Base-by-base conservation (phyloP, 2,113 vertebrate species). In the Catharus fuscescens region DNA sequence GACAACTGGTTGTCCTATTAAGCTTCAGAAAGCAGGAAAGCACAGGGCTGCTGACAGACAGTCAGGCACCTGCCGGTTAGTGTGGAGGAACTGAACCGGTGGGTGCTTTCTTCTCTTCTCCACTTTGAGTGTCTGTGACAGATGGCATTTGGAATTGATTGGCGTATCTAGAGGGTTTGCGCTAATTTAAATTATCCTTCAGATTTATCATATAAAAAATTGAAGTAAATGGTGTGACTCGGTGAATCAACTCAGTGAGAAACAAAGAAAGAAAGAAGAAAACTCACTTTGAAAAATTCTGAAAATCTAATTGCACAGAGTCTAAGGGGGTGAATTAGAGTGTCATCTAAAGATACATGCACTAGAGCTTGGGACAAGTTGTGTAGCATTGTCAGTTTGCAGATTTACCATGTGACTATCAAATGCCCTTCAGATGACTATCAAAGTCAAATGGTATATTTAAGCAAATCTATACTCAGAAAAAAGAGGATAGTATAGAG, bases 101-200 rank as follows among this genome's bases (percentile, higher is more conserved):
- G 92, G 79, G 76, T 94, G 67, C 80, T 92, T 88, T 94, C 79
- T 93, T 92, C 82, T 95, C 82, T 95, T 66, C 73, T 89, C 26
- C 60, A n/a, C 80, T 93, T 67, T 31, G 86, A 88, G 34, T 47
- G 7, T 65, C 76, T 70, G 86, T 93, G 93, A 84, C 94, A 96
- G 94, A 96, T 96, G 93, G 95, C 85, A 94, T 77, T 94, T 94
- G 91, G 76, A 90, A 94, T 25, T 96, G 93, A 95, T 94, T 93
- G 90, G 78, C 31, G 0, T 93, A 25, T 93, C 79, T 90, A 67
- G n/a, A 78, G 76, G 28, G 66, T 36, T 74, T 86, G 72, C 32
- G 9, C 80, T 92, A 96, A 93, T 92, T 93, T 96, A 92, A 83
- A 95, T 95, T 90, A 90, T 94, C 67, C 87, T 93, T 92, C 71